Percentiles rank a stretch among this genome's conserved stretches.
Conservation (phyloP, 1,140 invertebrate species). For the Drosophila neocordata region DNA sequence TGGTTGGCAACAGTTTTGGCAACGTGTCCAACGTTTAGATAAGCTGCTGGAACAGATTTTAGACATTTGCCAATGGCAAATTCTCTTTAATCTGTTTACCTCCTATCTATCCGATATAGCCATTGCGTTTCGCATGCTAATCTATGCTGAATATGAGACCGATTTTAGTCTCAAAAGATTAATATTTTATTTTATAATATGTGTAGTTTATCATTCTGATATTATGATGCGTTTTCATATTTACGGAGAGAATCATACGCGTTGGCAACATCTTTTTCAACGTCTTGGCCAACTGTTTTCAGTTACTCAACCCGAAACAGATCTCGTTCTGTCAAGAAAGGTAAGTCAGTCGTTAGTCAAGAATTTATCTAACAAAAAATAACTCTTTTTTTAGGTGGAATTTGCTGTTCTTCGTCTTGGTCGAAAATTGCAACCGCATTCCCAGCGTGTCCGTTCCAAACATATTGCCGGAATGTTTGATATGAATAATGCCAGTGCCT, state of each 20-base stretch:
- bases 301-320: not conserved
- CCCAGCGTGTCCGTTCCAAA: constrained; percentile 33
- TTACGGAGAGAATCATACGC: constrained; percentile 21
- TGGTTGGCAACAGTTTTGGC: constrained; percentile 51
- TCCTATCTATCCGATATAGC: constrained; percentile 50
- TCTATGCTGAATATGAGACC: constrained; percentile 16
- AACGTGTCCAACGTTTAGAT: constrained; percentile 27
- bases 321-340: constrained; percentile 17
- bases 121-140: constrained; percentile 42
- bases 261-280: constrained; percentile 18
- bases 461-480: constrained; percentile 60
- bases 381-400: constrained; percentile 37
- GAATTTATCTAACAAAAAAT: not conserved
- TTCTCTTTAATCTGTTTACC: constrained; percentile 45
- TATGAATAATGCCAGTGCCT: constrained; percentile 23
- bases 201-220: constrained; percentile 28
- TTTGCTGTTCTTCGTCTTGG: constrained; percentile 35
- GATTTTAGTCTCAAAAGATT: constrained; percentile 10
- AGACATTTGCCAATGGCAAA: constrained; percentile 42
- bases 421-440: constrained; percentile 38
- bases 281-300: constrained; percentile 20
- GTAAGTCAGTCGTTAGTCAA: constrained; percentile 14
- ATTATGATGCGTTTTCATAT: constrained; percentile 43
- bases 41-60: constrained; percentile 24
- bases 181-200: not conserved